A percentile compares a stretch with the other conserved stretches of the same genome.
Evolutionary conservation across 2,888 invertebrate genomes (phyloP).

Genomic region (Augiades crinisus): DNA sequence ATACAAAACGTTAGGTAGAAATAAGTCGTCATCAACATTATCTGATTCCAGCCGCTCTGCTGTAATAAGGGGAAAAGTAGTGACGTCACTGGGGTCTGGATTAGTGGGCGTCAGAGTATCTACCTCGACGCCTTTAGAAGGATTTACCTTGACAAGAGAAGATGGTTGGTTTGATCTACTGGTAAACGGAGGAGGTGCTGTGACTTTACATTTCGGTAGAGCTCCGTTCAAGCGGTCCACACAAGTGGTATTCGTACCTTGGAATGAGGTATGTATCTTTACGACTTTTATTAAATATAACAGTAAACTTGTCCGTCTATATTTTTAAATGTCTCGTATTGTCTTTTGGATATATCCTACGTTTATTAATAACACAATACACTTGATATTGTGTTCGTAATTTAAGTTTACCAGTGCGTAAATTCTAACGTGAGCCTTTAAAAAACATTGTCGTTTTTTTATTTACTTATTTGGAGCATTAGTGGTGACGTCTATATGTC

Average conservation of each 20-base stretch:
- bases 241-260: constrained; percentile 95
- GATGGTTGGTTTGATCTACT: constrained; percentile 99
- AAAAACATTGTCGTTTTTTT: too few species aligned
- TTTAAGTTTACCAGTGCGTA: too few species aligned
- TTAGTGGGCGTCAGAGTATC: constrained; percentile 97
- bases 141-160: constrained; percentile 95
- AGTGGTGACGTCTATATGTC: too few species aligned
- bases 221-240: constrained; percentile 94
- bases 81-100: constrained; percentile 94
- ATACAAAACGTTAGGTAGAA: constrained; percentile 6
- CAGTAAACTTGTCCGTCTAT: too few species aligned
- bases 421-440: too few species aligned
- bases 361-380: too few species aligned
- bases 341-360: too few species aligned
- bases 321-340: too few species aligned
- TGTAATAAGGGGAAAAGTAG: constrained; percentile 97
- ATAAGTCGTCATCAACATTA: constrained; percentile 4
- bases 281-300: too few species aligned
- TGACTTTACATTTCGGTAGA: constrained; percentile 96
- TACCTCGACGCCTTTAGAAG: constrained; percentile 96
- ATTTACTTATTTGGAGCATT: too few species aligned
- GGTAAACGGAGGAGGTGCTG: constrained; percentile 99
- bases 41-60: constrained; percentile 91
- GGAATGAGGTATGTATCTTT: constrained; percentile 89
- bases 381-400: too few species aligned